Evolutionary conservation across 2,113 vertebrate species (phyloP).

Genomic region (Ornithorhynchus anatinus): DNA sequence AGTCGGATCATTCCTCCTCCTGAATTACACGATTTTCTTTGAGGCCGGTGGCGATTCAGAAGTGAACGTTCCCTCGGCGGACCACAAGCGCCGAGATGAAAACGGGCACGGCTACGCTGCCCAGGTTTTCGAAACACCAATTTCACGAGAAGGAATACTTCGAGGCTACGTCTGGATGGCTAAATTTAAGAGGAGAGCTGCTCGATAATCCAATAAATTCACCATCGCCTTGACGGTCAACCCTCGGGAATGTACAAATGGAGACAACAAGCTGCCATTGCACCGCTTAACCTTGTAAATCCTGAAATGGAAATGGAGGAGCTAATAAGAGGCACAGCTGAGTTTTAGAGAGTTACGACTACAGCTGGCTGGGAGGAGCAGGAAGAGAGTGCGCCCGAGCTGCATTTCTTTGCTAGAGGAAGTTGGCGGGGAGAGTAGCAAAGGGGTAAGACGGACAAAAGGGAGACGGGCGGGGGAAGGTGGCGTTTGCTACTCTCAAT

Average conservation of each 20-base stretch:
- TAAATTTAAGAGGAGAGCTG: background rate
- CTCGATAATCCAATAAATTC: background rate
- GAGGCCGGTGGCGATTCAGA: background rate
- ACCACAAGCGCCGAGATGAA: background rate
- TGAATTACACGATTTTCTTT: background rate
- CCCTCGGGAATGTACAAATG: background rate
- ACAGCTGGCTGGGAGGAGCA: no score
- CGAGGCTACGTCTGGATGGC: background rate
- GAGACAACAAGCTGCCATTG: background rate
- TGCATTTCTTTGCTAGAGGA: no score
- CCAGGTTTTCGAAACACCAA: background rate
- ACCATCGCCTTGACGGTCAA: background rate
- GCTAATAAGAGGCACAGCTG: background rate
- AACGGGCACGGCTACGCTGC: background rate
- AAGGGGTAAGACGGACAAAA: no score
- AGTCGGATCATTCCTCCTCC: background rate
- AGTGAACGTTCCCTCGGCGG: background rate
- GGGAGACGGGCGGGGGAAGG: no score
- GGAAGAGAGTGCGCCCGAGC: no score
- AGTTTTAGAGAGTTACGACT: background rate
- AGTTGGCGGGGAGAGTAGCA: no score
- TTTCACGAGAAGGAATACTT: background rate
- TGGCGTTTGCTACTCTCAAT: no score
- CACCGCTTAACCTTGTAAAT: background rate
- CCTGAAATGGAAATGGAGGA: background rate